These are phyloP conservation scores for Caranx ignobilis DNA, from an alignment of 2,113 vertebrate genomes.

Conservation along the genomic window DNA sequence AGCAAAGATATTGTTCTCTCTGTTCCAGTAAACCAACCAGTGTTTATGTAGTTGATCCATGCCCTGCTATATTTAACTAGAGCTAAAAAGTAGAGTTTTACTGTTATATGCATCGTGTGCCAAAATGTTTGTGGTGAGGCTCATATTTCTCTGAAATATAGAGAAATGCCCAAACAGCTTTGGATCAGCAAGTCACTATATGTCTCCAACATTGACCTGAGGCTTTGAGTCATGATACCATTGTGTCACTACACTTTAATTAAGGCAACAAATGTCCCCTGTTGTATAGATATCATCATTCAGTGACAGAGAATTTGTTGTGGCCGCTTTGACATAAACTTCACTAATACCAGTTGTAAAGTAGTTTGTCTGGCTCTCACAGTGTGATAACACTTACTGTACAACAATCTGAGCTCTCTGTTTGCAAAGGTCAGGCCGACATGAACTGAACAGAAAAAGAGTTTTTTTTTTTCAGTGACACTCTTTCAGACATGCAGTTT, in stretches of 20 bases:
- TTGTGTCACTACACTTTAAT: slow-evolving; percentile 37
- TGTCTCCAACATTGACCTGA: slow-evolving; percentile 1
- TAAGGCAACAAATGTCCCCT: slow-evolving; percentile 45
- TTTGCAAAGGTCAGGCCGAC: slow-evolving; percentile 8
- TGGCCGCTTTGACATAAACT: slow-evolving; percentile 31
- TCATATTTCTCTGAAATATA: not conserved
- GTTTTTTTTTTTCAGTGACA: not conserved
- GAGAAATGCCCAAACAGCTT: not conserved
- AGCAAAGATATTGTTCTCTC: not conserved
- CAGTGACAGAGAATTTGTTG: not conserved
- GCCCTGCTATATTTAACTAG: not conserved
- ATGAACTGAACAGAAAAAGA: slow-evolving; percentile 14
- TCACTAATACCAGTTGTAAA: slow-evolving; percentile 23
- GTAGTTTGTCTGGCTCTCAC: not conserved
- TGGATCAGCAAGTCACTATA: not conserved
- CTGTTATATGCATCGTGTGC: not conserved
- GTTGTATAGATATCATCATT: slow-evolving; percentile 44
- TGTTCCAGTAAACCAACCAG: not conserved
- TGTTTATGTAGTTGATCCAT: not conserved
- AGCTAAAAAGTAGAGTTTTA: not conserved
- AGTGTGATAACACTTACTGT: slow-evolving; percentile 5
- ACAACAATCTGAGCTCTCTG: not conserved
- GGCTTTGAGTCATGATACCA: slow-evolving; percentile 27
- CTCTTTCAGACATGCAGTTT: not conserved
- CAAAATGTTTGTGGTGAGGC: not conserved